Base-by-base conservation (phyloP, 1,140 invertebrate genomes). In the Tribolium castaneum region DNA sequence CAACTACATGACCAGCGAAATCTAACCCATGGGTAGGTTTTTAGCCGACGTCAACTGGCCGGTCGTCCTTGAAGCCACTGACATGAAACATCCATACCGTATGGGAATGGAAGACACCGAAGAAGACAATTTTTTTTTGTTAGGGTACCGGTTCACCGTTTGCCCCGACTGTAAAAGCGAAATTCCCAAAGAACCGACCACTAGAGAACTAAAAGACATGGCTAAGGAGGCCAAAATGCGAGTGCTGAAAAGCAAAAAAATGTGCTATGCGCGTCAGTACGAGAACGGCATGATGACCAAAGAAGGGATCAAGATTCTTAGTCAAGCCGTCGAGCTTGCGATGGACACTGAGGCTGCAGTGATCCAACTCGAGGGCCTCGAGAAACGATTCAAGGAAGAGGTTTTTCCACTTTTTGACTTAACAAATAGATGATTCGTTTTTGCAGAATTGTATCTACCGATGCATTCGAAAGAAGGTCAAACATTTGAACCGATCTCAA, bases 231-330 rank as follows among this genome's bases (percentile, higher is more conserved):
- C 87, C 6, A 87, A 87, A 70, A 86, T 87, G 70, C 81, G 88
- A 14, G 86, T 88, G 0, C 52, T 88, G 1, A 88, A 88, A 85
- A 86, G 87, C 0, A 83, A 87, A 80, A 88, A 88, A 80, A 87
- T 88, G 75, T 88, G 87, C 0, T 88, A 87, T 59, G 87, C 86
- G 85, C 77, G 87, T 7, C 88, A 88, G 70, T 88, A 87, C 51
- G 87, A 88, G 75, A 87, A 87, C 35, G 88, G 88, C 0, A 87
- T 88, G 81, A 84, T 89, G 54, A 87, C 87, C 66, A 88, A 88
- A 72, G 87, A 88, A 6, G 87, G 86, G 1, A 86, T 88, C 0
- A 79, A 86, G 12, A 82, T 85, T 3, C 70, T 88, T 7, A 86
- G 86, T 2, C 86, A 87, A 52, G 86, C 87, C 0, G 87, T 88